Base-by-base conservation (phyloP, 2,797 vertebrate genomes). In the Amblyraja radiata region DNA sequence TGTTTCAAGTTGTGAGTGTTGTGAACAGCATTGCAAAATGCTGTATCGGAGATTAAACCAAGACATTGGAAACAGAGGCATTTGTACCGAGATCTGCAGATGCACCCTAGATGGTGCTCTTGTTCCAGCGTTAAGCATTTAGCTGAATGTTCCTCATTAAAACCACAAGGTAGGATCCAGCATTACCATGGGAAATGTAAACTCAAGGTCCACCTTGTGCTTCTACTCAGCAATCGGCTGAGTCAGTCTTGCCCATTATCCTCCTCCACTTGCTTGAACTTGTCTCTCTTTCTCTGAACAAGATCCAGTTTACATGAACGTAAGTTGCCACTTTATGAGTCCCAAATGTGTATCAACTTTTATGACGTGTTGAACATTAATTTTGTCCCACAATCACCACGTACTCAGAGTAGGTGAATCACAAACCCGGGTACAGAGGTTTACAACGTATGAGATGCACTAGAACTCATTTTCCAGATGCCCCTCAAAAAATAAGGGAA, bases 51-150 rank as follows among this genome's bases (percentile, higher is more conserved):
- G 83, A 65, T 1, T 65, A n/a, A 86, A 32, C 61, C 16, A 65
- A 36, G 18, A 0, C 65, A 32, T 32, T 68, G 84, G 8, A 88
- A 36, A 32, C 6, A 65, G 16, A 88, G 84, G 63, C n/a, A 68
- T 61, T 93, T 65, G 54, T 68, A 18, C 25, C 10, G 28, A 36
- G 32, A 61, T 6, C 28, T 65, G 92, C 16, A 77, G 36, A 11
- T 80, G 3, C 39, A 13, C 92, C 32, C 92, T 77, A 78, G 92
- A 78, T 93, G 92, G 78, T 78, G 54, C 61, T 80, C 14, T 93
- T 76, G 92, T 80, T 93, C 74, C 92, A 76, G 39, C 73, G 32
- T 93, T 80, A 54, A 54, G 10, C n/a, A 73, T 4, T 73, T 36
- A 58, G 54, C 54, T 93, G 28, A 32, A 58, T 3, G 16, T 68